These are phyloP conservation scores for Ips typographus DNA, from an alignment of 1,140 invertebrate species.

Conservation along the genomic window DNA sequence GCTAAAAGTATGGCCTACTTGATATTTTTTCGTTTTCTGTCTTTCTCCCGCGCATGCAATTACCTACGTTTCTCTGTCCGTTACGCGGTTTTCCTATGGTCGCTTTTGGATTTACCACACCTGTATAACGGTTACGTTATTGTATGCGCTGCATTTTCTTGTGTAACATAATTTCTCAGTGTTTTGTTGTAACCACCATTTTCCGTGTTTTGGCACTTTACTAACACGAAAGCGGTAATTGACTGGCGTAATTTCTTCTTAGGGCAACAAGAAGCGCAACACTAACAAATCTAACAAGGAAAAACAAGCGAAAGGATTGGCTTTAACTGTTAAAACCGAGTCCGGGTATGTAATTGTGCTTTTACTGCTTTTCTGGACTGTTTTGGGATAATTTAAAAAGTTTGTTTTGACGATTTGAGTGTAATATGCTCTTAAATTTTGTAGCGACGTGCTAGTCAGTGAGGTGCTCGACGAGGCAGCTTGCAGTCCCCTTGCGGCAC, in stretches of 20 bases:
- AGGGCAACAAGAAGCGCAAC: constrained; percentile 46
- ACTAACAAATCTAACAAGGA: constrained; percentile 47
- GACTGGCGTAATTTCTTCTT: constrained; percentile 21
- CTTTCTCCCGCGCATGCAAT: too few species aligned
- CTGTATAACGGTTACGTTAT: too few species aligned
- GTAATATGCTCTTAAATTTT: not conserved
- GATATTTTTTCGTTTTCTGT: too few species aligned
- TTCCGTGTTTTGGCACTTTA: not conserved
- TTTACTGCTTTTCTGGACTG: not conserved
- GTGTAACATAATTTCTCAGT: too few species aligned
- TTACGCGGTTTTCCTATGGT: too few species aligned
- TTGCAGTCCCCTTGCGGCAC: constrained; percentile 32
- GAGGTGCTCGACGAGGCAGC: constrained; percentile 33
- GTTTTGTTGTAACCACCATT: too few species aligned
- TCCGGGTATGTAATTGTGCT: constrained; percentile 41
- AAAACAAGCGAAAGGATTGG: constrained; percentile 37
- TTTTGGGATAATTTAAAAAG: not conserved
- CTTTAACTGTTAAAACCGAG: constrained; percentile 46
- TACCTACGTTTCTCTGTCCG: too few species aligned
- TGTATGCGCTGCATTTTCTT: too few species aligned
- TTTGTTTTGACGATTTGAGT: too few species aligned
- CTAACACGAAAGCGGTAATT: not conserved
- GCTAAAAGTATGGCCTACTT: too few species aligned
- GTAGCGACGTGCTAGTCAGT: constrained; percentile 43
- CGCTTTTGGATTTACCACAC: too few species aligned